phyloP scores from a whole-genome alignment of 2,113 vertebrate genomes.

The Prionailurus bengalensis region DNA sequence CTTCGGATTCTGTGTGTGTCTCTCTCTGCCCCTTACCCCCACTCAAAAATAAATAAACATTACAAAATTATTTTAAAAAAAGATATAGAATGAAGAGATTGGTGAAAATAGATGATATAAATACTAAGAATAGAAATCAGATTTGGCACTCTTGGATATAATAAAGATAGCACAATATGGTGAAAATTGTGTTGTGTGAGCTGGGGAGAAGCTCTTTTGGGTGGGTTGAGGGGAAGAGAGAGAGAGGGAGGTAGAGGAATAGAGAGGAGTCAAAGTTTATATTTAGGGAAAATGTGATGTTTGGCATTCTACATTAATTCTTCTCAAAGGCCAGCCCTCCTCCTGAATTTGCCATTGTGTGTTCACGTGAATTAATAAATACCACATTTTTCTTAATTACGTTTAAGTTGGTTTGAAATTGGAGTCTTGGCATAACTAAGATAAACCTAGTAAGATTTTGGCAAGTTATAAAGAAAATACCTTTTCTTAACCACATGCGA shows the following conservation, averaged over 20 bases:
- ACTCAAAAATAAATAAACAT: neutral
- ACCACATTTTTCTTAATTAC: neutral
- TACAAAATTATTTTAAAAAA: neutral
- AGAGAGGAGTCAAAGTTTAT: neutral
- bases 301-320: neutral
- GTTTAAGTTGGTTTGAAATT: neutral
- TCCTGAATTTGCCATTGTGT: slow-evolving; percentile 6
- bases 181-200: neutral
- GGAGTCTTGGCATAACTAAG: neutral
- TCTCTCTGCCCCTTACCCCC: too few relatives aligned
- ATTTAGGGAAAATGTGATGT: neutral
- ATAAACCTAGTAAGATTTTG: neutral
- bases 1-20: too few relatives aligned
- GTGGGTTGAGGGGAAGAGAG: neutral
- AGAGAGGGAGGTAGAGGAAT: neutral
- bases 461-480: neutral
- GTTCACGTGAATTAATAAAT: slow-evolving; percentile 20
- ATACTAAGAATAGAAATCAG: neutral
- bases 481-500: neutral
- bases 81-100: neutral
- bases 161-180: neutral
- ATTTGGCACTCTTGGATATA: neutral
- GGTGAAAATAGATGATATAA: neutral
- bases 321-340: neutral
- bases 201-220: neutral